Base-by-base conservation (phyloP, 2,797 vertebrate species). In the Schizopygopsis pylzovi region DNA sequence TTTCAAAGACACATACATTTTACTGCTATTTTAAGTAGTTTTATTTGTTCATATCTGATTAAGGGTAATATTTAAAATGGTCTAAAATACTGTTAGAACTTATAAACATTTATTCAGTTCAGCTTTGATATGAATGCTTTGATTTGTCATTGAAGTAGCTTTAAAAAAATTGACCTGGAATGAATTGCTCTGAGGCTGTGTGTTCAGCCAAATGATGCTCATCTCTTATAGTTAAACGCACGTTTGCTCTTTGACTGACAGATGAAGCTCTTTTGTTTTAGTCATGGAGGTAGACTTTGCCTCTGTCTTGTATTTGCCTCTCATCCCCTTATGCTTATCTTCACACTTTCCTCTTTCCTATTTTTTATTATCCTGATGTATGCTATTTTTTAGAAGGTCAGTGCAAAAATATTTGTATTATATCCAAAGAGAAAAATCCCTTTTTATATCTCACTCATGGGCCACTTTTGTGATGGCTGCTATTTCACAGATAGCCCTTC, bases 371-470 rank as follows among this genome's bases (percentile, higher is more conserved):
- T 82, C 39, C 12, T 43, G 37, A 43, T 71, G 12, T 79, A 49
- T 79, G 41, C 45, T 43, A 65, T 56, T 63, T 47, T 78, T 63
- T 63, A 83, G 22, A 67, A 76, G 28, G 82, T 68, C 79, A 72
- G 37, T 72, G 12, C 43, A 80, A n/a, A 79, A 79, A 56, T 73
- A 65, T 78, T 47, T 61, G 25, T 71, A 37, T 59, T 16, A 68
- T 68, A 61, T 68, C 8, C 71, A 47, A 75, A 52, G 56, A 79
- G 56, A 37, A 83, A 75, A 75, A n/a, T n/a, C 4, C 20, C 4
- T 25, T 63, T 65, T 65, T 76, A 16, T 67, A 77, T 59, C 37
- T 6, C 15, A 28, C 6, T 83, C n/a, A 76, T 10, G 6, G n/a
- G 54, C 39, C 70, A 73, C 41, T 61, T 63, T 52, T 15, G 41